Base-by-base conservation (phyloP, 2,113 vertebrate genomes). In the Charadrius vociferus region DNA sequence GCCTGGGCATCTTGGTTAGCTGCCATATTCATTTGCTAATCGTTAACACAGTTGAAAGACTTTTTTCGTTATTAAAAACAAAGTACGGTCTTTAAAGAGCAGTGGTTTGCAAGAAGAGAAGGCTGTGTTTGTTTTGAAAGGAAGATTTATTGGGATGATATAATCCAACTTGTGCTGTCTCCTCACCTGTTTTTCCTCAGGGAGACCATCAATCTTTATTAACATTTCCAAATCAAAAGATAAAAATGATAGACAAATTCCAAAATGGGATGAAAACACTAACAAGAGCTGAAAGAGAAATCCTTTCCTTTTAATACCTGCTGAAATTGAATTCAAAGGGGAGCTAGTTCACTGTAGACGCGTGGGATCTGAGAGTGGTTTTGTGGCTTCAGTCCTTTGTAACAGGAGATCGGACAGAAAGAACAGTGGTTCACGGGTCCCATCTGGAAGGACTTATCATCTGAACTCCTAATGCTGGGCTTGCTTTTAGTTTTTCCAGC, bases 151-250 rank as follows among this genome's bases (percentile, higher is more conserved):
- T 95, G 88, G 84, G 86, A 93, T 97, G 94, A 98, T 98, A 97
- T 96, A 97, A 98, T 96, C 88, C 88, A 23, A 55, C 81, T 90
- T 74, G 85, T 66, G 47, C 88, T 96, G 59, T 97, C 96, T 96
- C 86, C 96, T 98, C 98, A 98, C 98, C 98, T 98, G 97, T 98
- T 98, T 98, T 97, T 98, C 98, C 98, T 98, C 93, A 96, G 98
- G 98, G 97, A 95, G 92, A 66, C 92, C 95, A 95, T 97, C 94
- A 97, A 92, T 97, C 97, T 97, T 97, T 95, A 95, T 96, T 97
- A 98, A 94, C 94, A 84, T 85, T 96, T 97, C 94, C 94, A 91
- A 92, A 91, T 91, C 93, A 92, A 90, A 91, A 98, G 95, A 95
- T 96, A 91, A 92, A 96, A 98, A 96, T 96, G 94, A 97, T 92